Evolutionary conservation across 2,888 invertebrate genomes (phyloP).

Genomic region (Gibbula magus): DNA sequence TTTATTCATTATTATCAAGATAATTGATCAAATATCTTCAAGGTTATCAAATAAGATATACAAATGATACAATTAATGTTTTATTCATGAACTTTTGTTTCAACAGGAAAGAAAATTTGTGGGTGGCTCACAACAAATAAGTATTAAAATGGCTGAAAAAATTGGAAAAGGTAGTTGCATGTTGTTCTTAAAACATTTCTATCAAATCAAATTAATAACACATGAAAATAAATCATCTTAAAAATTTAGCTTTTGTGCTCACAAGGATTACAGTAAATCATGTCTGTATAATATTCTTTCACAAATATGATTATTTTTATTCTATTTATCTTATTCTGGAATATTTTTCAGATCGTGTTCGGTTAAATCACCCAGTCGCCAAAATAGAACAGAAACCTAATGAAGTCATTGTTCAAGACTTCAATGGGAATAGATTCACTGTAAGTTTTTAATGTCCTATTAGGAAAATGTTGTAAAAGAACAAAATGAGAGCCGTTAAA

Average conservation of each 20-base stretch:
- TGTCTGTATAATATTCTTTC: not conserved
- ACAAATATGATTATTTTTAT: not conserved
- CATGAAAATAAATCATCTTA: too few relatives aligned
- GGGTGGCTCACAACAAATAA: conserved; percentile 76
- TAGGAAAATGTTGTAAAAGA: too few relatives aligned
- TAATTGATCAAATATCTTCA: too few relatives aligned
- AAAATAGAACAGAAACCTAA: conserved; percentile 64
- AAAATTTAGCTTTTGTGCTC: too few relatives aligned
- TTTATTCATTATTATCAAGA: too few relatives aligned
- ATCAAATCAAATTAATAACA: too few relatives aligned
- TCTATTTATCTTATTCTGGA: not conserved
- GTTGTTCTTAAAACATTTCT: too few relatives aligned
- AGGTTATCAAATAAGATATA: too few relatives aligned
- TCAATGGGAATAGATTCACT: conserved; percentile 55
- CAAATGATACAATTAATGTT: too few relatives aligned
- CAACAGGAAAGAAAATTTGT: conserved; percentile 73
- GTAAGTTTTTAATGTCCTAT: too few relatives aligned
- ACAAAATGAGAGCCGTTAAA: too few relatives aligned
- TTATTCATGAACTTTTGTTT: conserved; percentile 21
- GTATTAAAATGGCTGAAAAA: conserved; percentile 70
- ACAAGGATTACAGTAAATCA: too few relatives aligned
- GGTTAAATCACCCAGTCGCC: conserved; percentile 66
- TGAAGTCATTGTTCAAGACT: conserved; percentile 58
- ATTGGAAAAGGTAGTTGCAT: conserved; percentile 63
- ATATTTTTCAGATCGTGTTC: conserved; percentile 52